Evolutionary conservation across 1,140 invertebrate species (phyloP), one percentile per base, ranked within the genome.

Genomic region (Aphaenogaster ashmeadi): DNA sequence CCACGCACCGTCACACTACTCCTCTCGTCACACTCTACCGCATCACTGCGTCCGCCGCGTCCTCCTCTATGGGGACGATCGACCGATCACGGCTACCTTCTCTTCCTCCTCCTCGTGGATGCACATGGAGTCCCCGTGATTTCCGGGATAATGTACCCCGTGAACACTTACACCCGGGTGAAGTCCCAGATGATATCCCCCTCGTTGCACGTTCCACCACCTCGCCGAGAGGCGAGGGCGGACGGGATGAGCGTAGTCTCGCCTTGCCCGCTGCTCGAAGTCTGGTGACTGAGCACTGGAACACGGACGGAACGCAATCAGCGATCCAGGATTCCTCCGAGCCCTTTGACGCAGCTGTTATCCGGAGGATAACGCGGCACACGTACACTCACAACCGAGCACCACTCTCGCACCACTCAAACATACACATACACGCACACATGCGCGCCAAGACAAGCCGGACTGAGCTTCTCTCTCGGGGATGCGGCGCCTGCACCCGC

Each of bases 401-500:
- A 91, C 88, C 78, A 87, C 60, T 87, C 72, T 92, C 69, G 79
- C 81, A 67, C 27, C 75, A 52, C 52, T 75, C 75, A 72, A 78
- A 47, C 85, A 86, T 74, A 58, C 47, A 88, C 56, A 58, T 81
- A 67, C 87, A 74, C 67, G 58, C 60, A 47, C 77, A 62, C 77
- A 36, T 47, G 54, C 58, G 38, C 77, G 80, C 75, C 50, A 47
- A 78, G 80, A 62, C 47, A 13, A 80, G 50, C 62, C 33, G 75
- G 80, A 90, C 77, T 69, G 87, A 58, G 36, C 69, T 91, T 89
- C 75, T 92, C 66, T 62, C 15, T 62, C 58, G 7, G 85, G 91
- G 90, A 94, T 93, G 92, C 94, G 94, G 92, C 93, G 94, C 91
- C 94, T 80, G 88, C 88, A 93, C 93, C 93, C 93, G 94, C 93